Base-by-base conservation (phyloP, 2,888 invertebrate genomes). In the Polydesmus complanatus region DNA sequence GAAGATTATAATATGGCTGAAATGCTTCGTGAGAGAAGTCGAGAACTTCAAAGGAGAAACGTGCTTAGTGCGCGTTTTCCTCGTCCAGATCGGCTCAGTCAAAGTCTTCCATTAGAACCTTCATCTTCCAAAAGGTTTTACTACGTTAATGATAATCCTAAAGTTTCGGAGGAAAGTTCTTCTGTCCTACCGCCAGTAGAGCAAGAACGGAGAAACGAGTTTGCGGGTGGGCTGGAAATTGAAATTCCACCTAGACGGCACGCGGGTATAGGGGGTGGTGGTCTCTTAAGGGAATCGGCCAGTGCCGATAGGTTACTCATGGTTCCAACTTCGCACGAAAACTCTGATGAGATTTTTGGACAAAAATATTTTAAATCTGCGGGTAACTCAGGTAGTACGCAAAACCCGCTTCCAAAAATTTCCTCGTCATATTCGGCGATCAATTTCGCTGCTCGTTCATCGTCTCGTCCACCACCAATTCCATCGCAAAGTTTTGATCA, bases 211-310 rank as follows among this genome's bases (percentile, higher is more conserved):
- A 54, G n/a, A 11, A 50, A 58, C 14, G 60, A 60, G 2, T 60
- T 60, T 26, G 60, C 60, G 0, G 60, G 49, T 55, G 60, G 55
- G 25, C 25, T 60, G 19, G 60, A 60, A 55, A 48, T 60, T 1
- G 60, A 60, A 27, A 54, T 60, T 55, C 60, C 60, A 8, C 60
- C 55, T 14, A 3, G 53, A 53, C 23, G 58, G n/a, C 58, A 48
- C 3, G 48, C 25, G 19, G 58, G 50, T 3, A 26, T 37, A 26
- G 11, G 37, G 11, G 58, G 58, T 5, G 58, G 58, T 19, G 58
- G 58, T 2, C 48, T 37, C 11, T 21, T 58, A 23, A 37, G 58
- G 19, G 26, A 58, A 51, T 58, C 58, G 5, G 23, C 51, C 50
- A 58, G 58, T 51, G 50, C 50, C 2, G 58, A 58, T 27, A 23